These are phyloP conservation scores for Amiota mariae DNA, from an alignment of 2,888 invertebrate species.

Conservation along the genomic window DNA sequence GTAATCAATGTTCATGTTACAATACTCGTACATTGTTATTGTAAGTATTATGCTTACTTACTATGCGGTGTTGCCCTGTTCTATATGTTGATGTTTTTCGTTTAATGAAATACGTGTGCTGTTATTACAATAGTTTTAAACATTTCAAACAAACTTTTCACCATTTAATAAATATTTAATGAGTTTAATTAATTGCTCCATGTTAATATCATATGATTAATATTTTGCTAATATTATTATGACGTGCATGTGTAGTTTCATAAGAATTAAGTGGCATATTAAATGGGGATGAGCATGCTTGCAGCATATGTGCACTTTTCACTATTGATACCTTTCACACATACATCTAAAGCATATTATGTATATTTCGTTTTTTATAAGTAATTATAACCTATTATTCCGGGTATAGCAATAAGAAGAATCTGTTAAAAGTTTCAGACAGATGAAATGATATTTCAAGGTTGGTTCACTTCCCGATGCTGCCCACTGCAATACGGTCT, in stretches of 20 bases:
- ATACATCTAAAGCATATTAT: no score
- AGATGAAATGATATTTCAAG: no score
- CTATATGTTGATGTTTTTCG: conserved; percentile 3
- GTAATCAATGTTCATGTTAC: conserved; percentile 23
- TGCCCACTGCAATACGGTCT: no score
- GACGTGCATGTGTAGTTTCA: not conserved
- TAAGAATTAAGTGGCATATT: not conserved
- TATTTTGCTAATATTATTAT: no score
- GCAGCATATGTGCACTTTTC: no score
- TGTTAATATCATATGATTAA: conserved; percentile 6
- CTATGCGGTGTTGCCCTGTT: not conserved
- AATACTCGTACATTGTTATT: not conserved
- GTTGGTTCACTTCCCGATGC: no score
- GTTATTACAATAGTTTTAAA: conserved; percentile 51
- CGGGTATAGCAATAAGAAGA: no score
- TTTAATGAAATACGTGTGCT: conserved; percentile 54
- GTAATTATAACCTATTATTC: no score
- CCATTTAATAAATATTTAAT: not conserved
- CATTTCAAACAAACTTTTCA: conserved; percentile 36
- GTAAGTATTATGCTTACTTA: not conserved
- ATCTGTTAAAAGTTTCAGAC: no score
- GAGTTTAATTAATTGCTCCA: conserved; percentile 7
- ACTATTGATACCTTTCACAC: no score
- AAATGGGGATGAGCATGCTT: not conserved
- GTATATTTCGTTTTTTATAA: no score